Evolutionary conservation across 2,888 invertebrate species (phyloP).

Genomic region (Camptogramma bilineatum): DNA sequence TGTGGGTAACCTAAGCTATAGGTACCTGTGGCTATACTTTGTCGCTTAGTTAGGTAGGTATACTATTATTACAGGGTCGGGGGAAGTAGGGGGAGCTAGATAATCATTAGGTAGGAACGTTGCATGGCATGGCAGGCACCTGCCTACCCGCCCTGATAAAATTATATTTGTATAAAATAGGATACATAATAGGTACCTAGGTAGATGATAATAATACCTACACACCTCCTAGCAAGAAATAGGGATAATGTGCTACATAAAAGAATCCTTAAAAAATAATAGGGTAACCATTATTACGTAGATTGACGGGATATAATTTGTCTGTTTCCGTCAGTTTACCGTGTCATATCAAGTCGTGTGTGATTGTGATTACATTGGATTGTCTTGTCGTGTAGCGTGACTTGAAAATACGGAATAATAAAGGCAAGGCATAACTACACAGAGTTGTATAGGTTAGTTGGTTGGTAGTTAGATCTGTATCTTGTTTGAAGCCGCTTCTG

Average conservation of each 20-base stretch:
- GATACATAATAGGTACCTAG: no score
- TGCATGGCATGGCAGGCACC: conserved; percentile 4
- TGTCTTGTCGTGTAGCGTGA: no score
- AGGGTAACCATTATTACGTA: background rate
- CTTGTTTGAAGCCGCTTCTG: background rate
- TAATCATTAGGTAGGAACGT: conserved; percentile 1
- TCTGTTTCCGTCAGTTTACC: background rate
- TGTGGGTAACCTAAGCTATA: background rate
- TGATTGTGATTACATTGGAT: background rate
- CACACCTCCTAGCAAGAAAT: no score
- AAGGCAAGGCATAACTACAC: background rate
- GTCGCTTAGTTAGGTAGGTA: background rate
- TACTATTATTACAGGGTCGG: background rate
- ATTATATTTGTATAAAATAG: no score
- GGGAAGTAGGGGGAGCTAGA: background rate
- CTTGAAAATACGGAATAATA: no score
- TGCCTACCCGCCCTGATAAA: background rate
- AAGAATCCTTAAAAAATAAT: background rate
- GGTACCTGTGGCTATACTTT: background rate
- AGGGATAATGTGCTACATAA: no score
- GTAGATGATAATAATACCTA: no score
- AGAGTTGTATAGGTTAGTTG: background rate
- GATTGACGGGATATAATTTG: background rate
- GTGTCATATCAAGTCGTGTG: background rate
- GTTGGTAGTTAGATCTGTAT: background rate